These are phyloP conservation scores for Hoplostethus mediterraneus DNA, from an alignment of 2,797 vertebrate genomes.

Conservation along the genomic window DNA sequence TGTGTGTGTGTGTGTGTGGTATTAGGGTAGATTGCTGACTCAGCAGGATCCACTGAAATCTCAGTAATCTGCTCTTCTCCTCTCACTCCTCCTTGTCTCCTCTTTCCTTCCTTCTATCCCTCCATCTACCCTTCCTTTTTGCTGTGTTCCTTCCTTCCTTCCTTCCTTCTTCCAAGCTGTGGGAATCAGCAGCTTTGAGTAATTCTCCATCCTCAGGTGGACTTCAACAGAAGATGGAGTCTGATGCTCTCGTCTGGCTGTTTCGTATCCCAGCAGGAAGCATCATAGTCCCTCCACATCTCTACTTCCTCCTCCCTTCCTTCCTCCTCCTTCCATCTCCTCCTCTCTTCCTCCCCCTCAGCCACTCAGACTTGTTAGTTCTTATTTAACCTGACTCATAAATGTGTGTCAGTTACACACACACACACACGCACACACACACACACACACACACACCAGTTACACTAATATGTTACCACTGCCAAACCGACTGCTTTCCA, in stretches of 20 bases:
- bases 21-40: slow-evolving; percentile 23
- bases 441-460: slow-evolving; percentile 1
- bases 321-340: background rate
- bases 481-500: too few species aligned
- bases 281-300: too few species aligned
- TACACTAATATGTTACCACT: background rate
- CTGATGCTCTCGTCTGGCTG: too few species aligned
- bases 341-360: background rate
- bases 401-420: background rate
- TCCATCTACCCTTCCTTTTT: background rate
- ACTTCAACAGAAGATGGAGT: too few species aligned
- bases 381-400: too few species aligned
- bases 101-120: background rate
- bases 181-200: background rate
- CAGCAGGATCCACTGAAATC: slow-evolving; percentile 20
- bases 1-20: slow-evolving; percentile 20
- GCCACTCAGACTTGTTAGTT: too few species aligned
- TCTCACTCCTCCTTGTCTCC: slow-evolving; percentile 2
- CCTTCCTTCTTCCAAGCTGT: too few species aligned
- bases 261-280: too few species aligned
- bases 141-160: background rate
- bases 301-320: background rate
- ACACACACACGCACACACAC: slow-evolving; percentile 12
- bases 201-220: background rate
- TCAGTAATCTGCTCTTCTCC: background rate